Base-by-base conservation (phyloP, 2,888 invertebrate genomes). In the Xanthorhoe designata region DNA sequence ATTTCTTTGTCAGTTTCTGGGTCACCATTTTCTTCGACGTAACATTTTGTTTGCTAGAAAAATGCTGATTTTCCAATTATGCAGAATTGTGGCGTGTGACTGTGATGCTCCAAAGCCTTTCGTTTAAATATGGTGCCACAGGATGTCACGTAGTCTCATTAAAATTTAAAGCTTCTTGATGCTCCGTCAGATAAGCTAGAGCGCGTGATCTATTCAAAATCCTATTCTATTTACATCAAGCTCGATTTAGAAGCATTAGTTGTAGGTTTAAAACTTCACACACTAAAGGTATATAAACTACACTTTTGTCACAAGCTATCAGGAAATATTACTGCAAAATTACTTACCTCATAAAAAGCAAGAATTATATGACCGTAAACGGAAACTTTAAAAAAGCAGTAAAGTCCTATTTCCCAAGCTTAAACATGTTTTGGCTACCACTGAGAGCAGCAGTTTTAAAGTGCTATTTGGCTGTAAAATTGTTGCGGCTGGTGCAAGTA, bases 121-220 rank as follows among this genome's bases (percentile, higher is more conserved):
- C 71, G 75, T 77, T 75, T 73, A 75, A 70, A 70, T 71, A 67
- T 74, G 70, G 74, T 72, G 72, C 76, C 76, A 77, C 77, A 67
- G 74, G 71, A 74, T 72, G 72, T 77, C 76, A 77, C 77, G 70
- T 67, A 74, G 66, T 71, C 52, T 78, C 76, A 80, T 78, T 78
- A 74, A 75, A 76, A 77, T 77, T 72, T 69, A 72, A 55, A 62
- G 66, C 62, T 49, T 49, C 56, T 19, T 52, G 53, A 54, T 54
- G 60, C 60, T 18, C n/a, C 45, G 42, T 50, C 38, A 49, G 47
- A 49, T 67, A 63, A 67, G 63, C 47, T 47, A 15, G 9, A 29
- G 49, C 32, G 19, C 63, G 63, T 67, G 63, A 60, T 56, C 29
- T 63, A 60, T 60, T 56, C 13, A 38, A 60, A 67, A 52, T 63